Percentiles rank a stretch among this genome's conserved stretches.
Conservation (phyloP, 2,113 vertebrate species). For the Menidia beryllina region DNA sequence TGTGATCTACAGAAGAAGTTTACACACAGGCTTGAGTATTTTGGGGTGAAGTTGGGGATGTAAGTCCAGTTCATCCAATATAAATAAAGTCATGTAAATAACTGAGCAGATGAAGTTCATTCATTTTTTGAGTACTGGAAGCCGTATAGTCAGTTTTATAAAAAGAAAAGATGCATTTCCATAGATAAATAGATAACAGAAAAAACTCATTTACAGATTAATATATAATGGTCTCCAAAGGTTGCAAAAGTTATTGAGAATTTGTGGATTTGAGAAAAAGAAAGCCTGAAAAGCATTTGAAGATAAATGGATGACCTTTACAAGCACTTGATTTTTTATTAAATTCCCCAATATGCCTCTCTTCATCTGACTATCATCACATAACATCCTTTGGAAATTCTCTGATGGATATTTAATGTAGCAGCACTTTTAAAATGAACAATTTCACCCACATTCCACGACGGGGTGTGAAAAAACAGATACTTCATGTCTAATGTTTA, state of each 20-base stretch:
- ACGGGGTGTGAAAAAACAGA: constrained; percentile 6
- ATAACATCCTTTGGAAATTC: constrained; percentile 28
- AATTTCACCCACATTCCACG: constrained; percentile 34
- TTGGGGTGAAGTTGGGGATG: too few species aligned
- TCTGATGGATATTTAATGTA: constrained; percentile 59
- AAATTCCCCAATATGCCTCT: constrained; percentile 27
- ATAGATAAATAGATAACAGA: background rate
- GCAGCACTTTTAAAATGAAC: constrained; percentile 52
- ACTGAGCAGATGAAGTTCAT: too few species aligned
- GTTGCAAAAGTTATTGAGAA: constrained; percentile 7
- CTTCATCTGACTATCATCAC: constrained; percentile 21
- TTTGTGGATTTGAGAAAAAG: constrained; percentile 19
- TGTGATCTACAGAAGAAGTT: too few species aligned
- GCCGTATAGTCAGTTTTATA: too few species aligned
- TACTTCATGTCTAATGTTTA: constrained; percentile 23
- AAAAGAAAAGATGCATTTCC: background rate
- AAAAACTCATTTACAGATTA: background rate
- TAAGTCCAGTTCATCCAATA: too few species aligned
- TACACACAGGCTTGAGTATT: too few species aligned
- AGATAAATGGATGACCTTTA: constrained; percentile 12
- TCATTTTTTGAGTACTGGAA: too few species aligned
- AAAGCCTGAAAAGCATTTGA: constrained; percentile 28
- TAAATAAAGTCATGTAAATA: too few species aligned
- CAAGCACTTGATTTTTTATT: constrained; percentile 39
- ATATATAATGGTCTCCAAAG: background rate